Evolutionary conservation across 2,797 vertebrate species (phyloP).

Genomic region (Phaenicophaeus curvirostris): DNA sequence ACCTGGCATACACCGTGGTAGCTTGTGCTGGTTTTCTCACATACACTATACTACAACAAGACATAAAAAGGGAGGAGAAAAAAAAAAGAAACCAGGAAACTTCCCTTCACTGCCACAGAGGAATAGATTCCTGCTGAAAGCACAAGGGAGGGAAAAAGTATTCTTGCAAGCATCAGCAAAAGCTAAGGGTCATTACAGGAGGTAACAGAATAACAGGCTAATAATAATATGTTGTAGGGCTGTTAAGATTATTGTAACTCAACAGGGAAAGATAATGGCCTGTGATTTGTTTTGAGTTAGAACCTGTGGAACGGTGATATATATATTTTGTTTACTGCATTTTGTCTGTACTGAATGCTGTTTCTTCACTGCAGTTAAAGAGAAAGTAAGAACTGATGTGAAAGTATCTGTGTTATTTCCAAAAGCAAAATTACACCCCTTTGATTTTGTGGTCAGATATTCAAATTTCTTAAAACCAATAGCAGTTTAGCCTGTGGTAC

Average conservation of each 20-base stretch:
- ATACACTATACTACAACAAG: rapidly evolving
- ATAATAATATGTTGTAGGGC: neutral
- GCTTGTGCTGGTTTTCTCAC: neutral
- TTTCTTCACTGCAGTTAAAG: neutral
- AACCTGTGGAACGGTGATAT: neutral
- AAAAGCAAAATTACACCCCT: neutral
- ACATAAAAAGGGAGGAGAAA: neutral
- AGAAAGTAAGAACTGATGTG: neutral
- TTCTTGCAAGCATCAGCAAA: neutral
- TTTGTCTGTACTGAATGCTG: neutral
- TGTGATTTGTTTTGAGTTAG: neutral
- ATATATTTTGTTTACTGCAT: neutral
- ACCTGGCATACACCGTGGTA: rapidly evolving
- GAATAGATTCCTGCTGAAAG: neutral
- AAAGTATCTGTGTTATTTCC: rapidly evolving
- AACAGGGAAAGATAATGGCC: neutral
- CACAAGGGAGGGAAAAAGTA: rapidly evolving
- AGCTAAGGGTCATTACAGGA: neutral
- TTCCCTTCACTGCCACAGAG: neutral
- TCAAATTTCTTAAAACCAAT: neutral
- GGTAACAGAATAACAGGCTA: neutral
- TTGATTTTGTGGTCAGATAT: neutral
- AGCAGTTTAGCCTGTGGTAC: rapidly evolving
- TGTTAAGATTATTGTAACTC: neutral
- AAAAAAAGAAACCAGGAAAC: neutral